Percentiles rank a stretch among this genome's conserved stretches.
Conservation (phyloP, 2,797 vertebrate species). For the Toxotes lorentzi region DNA sequence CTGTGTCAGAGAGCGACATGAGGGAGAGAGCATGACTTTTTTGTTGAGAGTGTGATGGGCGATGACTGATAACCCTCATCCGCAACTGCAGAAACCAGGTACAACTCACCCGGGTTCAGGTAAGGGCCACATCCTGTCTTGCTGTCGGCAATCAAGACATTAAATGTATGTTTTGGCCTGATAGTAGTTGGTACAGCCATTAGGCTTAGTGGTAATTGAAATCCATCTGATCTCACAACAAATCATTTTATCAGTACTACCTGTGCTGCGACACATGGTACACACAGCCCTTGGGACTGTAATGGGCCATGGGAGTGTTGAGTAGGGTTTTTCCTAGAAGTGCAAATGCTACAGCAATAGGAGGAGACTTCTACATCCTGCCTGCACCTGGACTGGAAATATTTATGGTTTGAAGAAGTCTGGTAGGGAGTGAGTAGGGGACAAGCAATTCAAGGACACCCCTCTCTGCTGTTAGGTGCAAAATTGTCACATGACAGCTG, state of each 20-base stretch:
- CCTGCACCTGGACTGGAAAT: not conserved
- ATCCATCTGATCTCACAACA: not conserved
- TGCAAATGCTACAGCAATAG: not conserved
- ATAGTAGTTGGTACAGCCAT: not conserved
- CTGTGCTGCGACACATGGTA: constrained; percentile 2
- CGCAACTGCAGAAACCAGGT: not conserved
- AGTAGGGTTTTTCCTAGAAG: not conserved
- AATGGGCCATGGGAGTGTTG: not conserved
- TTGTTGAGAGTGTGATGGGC: not conserved
- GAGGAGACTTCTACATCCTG: not conserved
- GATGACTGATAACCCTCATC: not conserved
- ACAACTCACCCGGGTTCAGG: not conserved
- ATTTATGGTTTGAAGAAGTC: not conserved
- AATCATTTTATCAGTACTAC: not conserved
- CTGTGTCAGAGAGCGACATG: not conserved
- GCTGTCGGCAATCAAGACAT: not conserved
- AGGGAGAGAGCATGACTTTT: not conserved
- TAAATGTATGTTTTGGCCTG: not conserved
- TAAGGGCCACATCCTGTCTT: not conserved
- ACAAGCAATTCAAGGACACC: not conserved
- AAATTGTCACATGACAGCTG: not conserved
- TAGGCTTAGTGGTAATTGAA: not conserved
- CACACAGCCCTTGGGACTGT: not conserved
- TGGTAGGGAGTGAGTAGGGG: not conserved
- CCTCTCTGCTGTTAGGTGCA: not conserved